phyloP scores from a whole-genome alignment of 37 sponge, comb jelly and placozoan genomes.

The Hormiphora californensis region DNA sequence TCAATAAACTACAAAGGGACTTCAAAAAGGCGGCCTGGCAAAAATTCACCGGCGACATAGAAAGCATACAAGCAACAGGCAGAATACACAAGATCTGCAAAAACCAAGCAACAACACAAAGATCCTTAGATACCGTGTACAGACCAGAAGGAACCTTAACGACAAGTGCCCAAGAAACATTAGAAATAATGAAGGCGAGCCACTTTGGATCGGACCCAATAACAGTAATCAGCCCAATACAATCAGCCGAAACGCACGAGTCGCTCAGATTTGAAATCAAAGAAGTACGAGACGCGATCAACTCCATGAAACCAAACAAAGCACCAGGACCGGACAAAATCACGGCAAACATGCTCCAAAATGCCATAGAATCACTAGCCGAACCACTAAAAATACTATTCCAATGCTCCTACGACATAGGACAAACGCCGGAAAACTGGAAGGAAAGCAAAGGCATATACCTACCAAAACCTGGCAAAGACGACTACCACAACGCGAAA shows the following conservation, averaged over 20 bases:
- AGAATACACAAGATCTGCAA: too few species aligned
- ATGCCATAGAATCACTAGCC: background rate
- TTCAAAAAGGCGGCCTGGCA: too few species aligned
- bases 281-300: background rate
- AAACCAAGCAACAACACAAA: too few species aligned
- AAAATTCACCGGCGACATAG: too few species aligned
- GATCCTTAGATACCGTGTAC: background rate
- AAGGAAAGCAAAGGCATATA: background rate
- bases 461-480: slow-evolving; percentile 17
- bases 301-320: background rate
- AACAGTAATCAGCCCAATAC: background rate
- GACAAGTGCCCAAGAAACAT: background rate
- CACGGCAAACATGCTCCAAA: background rate
- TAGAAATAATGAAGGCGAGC: background rate
- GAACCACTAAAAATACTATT: background rate
- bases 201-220: background rate
- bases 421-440: background rate
- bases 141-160: background rate
- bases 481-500: slow-evolving; percentile 3
- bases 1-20: too few species aligned
- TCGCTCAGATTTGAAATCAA: background rate
- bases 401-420: background rate
- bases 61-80: too few species aligned
- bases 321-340: background rate
- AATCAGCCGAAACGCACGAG: background rate